Percentiles rank a stretch among this genome's conserved stretches.
phyloP scores from a whole-genome alignment of 2,888 invertebrate genomes.

The Eutolmus rufibarbis region DNA sequence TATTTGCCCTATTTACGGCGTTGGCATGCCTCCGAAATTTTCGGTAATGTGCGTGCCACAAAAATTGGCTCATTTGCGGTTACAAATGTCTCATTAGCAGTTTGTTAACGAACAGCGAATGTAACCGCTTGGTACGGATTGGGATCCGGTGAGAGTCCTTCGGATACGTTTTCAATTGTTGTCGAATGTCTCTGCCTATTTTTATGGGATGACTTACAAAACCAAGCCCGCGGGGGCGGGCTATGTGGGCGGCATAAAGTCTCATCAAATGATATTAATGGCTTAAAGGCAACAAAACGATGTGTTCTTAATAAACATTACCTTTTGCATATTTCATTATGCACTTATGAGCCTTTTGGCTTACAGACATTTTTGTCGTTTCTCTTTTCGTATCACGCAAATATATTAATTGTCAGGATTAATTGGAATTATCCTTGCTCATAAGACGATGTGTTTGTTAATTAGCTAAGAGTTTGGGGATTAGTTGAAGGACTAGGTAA shows the following conservation, averaged over 20 bases:
- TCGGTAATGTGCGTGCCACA: not conserved
- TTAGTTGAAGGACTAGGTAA: not conserved
- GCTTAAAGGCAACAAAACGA: not conserved
- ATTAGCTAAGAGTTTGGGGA: not conserved
- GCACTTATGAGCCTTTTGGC: not conserved
- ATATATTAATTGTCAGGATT: not conserved
- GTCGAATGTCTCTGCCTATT: not conserved
- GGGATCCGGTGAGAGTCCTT: not conserved
- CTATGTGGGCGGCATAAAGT: not conserved
- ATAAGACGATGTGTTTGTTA: not conserved
- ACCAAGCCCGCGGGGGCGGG: not conserved
- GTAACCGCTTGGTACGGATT: not conserved
- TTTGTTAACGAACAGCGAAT: slow-evolving; percentile 1
- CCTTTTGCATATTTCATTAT: not conserved
- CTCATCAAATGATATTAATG: not conserved
- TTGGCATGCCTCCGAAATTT: not conserved
- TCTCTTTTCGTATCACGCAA: not conserved
- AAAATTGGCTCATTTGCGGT: slow-evolving; percentile 1
- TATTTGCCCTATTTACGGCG: not conserved
- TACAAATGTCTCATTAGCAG: slow-evolving; percentile 9
- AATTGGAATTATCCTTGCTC: not conserved
- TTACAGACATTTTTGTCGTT: not conserved
- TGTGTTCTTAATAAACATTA: not conserved
- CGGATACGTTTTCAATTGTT: not conserved
- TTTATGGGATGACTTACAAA: not conserved